phyloP scores from a whole-genome alignment of 2,888 invertebrate genomes.

The Gortyna flavago region DNA sequence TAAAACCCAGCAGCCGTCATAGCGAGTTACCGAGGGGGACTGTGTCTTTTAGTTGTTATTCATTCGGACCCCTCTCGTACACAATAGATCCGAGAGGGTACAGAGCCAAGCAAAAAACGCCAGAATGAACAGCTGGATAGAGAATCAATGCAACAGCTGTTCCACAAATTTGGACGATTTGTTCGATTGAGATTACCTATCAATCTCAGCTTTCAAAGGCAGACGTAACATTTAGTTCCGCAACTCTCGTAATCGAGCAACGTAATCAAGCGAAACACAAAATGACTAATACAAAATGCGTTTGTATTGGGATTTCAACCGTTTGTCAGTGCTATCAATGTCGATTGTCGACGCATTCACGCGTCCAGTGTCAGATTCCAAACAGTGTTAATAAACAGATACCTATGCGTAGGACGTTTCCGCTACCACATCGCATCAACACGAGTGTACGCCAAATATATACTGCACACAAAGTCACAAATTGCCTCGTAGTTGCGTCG shows the following conservation, averaged over 20 bases:
- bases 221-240: slow-evolving; percentile 62
- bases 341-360: slow-evolving; percentile 64
- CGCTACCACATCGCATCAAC: slow-evolving; percentile 70
- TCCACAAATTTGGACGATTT: slow-evolving; percentile 41
- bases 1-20: slow-evolving; percentile 79
- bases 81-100: slow-evolving; percentile 67
- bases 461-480: slow-evolving; percentile 65
- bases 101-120: slow-evolving; percentile 59
- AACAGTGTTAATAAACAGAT: slow-evolving; percentile 71
- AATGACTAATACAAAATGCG: slow-evolving; percentile 61
- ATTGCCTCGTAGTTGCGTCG: slow-evolving; percentile 51
- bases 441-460: slow-evolving; percentile 70
- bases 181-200: slow-evolving; percentile 49
- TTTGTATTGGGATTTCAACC: slow-evolving; percentile 59
- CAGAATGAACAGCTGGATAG: slow-evolving; percentile 45
- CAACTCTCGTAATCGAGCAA: slow-evolving; percentile 53
- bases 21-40: slow-evolving; percentile 75
- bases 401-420: slow-evolving; percentile 78
- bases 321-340: slow-evolving; percentile 63
- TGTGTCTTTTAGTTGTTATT: slow-evolving; percentile 77
- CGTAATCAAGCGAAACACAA: slow-evolving; percentile 58
- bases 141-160: slow-evolving; percentile 64
- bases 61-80: slow-evolving; percentile 73
- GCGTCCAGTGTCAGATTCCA: slow-evolving; percentile 73
- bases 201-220: slow-evolving; percentile 35